Conservation (phyloP, 2,888 invertebrate genomes). For the Macaria liturata region DNA sequence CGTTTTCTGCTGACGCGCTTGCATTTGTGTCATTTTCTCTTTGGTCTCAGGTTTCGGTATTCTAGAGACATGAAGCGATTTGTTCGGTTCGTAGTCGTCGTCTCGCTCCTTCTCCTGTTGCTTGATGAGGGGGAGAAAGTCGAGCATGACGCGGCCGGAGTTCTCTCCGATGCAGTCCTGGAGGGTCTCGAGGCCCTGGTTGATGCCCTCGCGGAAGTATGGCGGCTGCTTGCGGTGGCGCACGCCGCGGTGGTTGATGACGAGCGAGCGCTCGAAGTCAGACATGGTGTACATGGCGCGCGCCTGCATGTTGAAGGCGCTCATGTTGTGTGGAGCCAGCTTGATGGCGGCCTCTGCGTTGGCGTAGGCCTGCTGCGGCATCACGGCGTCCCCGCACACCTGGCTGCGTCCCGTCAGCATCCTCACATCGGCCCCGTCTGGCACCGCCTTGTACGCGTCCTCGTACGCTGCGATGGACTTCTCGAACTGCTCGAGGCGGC, state of each 20-base stretch:
- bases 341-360: slow-evolving; percentile 73
- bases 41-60: too few species aligned
- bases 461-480: slow-evolving; percentile 72
- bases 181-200: slow-evolving; percentile 72
- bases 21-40: too few species aligned
- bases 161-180: slow-evolving; percentile 73
- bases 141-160: slow-evolving; percentile 70
- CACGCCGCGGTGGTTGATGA: slow-evolving; percentile 68
- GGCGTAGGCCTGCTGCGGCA: slow-evolving; percentile 66
- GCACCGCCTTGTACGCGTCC: slow-evolving; percentile 59
- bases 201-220: slow-evolving; percentile 72
- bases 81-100: too few species aligned
- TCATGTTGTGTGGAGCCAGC: slow-evolving; percentile 68
- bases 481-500: slow-evolving; percentile 72
- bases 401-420: slow-evolving; percentile 70
- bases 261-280: slow-evolving; percentile 72
- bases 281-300: slow-evolving; percentile 75
- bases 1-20: too few species aligned
- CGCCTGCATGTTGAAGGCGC: slow-evolving; percentile 71
- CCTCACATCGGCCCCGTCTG: slow-evolving; percentile 60
- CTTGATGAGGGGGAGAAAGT: slow-evolving; percentile 71
- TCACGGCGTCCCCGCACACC: slow-evolving; percentile 69
- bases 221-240: slow-evolving; percentile 62
- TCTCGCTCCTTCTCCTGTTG: slow-evolving; percentile 28
- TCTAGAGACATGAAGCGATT: too few species aligned